A percentile compares a stretch with the other conserved stretches of the same genome.
Evolutionary conservation across 2,797 vertebrate genomes (phyloP).

Genomic region (Enteromius thamalakanensis): DNA sequence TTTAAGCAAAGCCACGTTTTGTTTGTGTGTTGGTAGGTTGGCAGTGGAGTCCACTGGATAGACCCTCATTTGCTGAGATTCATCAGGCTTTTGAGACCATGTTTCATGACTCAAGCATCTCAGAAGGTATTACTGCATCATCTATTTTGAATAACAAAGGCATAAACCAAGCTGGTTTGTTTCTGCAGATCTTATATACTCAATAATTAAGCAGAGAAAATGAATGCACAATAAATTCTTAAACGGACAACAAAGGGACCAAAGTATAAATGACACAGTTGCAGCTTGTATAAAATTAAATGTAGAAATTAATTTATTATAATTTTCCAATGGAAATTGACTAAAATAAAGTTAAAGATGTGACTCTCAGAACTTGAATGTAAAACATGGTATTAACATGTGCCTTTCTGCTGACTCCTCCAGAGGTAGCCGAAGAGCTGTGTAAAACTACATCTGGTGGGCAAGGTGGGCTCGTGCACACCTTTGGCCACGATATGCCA

Average conservation of each 20-base stretch:
- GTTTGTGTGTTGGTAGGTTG: conserved; percentile 80
- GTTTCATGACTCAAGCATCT: conserved; percentile 99
- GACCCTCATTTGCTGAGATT: conserved; percentile 96
- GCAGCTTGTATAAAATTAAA: not conserved
- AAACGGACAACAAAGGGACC: not conserved
- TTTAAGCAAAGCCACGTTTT: not conserved
- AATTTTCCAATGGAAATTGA: not conserved
- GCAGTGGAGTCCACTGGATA: conserved; percentile 96
- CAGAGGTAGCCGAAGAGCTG: conserved; percentile 97
- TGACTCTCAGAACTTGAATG: not conserved
- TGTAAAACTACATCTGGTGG: conserved; percentile 88
- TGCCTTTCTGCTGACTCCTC: conserved; percentile 30
- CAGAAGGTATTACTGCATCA: conserved; percentile 84
- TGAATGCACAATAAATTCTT: not conserved
- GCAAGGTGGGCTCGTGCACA: conserved; percentile 80
- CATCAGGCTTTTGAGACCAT: conserved; percentile 99
- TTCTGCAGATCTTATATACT: not conserved
- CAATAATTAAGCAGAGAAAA: not conserved
- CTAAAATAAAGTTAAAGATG: not conserved
- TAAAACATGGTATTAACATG: not conserved
- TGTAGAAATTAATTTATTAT: not conserved
- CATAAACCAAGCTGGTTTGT: not conserved
- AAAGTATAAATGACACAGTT: not conserved
- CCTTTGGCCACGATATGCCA: conserved; percentile 88
- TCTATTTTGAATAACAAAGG: not conserved